Evolutionary conservation across 2,888 invertebrate genomes (phyloP), one percentile per base, ranked within the genome.

Genomic region (Lymantria dispar): DNA sequence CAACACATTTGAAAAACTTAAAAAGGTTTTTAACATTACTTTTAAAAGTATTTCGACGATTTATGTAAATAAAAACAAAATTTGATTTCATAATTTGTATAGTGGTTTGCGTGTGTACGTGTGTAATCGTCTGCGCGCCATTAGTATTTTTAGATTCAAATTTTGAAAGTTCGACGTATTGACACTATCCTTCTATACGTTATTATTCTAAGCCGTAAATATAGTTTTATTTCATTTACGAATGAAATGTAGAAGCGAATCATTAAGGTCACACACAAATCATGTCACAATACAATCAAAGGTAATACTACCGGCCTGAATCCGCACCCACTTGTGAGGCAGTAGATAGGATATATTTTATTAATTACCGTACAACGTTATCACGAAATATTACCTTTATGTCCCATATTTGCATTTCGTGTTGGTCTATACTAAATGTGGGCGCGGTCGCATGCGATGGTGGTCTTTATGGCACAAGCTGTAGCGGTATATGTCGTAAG

Each of bases 301-400:
- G 71, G 74, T 75, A 76, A 72, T 73, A 73, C 66, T 65, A 63
- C 71, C 75, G 67, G 72, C 75, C 78, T 78, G 72, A 84, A 85
- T 85, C 75, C 81, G 74, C 76, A 70, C 76, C 69, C 66, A 62
- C 22, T 22, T 22, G 22, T 56, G 56, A 59, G 48, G n/a, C 29
- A 15, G 29, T 10, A 33, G 42, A 38, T 45, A 83, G 83, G 80
- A 85, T 86, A 84, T 87, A 89, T 89, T 88, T 87, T 90, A 88
- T 90, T 91, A 91, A 90, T 91, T 89, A 91, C 88, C 62, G 64
- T 54, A 70, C 68, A 68, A 50, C 58, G 80, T 78, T 88, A 90
- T 88, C 88, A 90, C 88, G 87, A 88, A 83, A 88, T 89, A 89
- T 88, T 87, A 87, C 85, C 77, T 87, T 88, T 87, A 87, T 86